Evolutionary conservation across 2,888 invertebrate genomes (phyloP), one percentile per base, ranked within the genome.

Genomic region (Agelastica alni): DNA sequence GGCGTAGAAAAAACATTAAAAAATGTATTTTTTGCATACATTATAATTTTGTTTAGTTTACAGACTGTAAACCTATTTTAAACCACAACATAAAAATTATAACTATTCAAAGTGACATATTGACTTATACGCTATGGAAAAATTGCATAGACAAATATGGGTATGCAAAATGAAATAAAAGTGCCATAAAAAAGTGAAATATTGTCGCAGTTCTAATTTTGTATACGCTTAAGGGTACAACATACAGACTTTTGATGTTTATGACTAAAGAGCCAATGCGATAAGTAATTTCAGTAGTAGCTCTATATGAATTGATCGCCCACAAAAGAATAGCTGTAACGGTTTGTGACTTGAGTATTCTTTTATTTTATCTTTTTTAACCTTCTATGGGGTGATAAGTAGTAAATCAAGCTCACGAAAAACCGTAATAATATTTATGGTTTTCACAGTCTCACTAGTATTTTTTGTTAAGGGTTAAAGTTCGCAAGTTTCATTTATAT

Each of bases 321-420:
- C 54, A 49, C 54, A 57, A 57, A 49, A 56, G 56, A 46, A 59
- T 46, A 48, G 48, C 53, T 53, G 55, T 57, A 60, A 60, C 60
- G 53, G 60, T 53, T 55, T 56, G 56, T 42, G 44, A 54, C 57
- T 57, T 57, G 30, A 41, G 41, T 53, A 37, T 45, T 53, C 47
- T 53, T 47, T 53, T 53, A 53, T 53, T 53, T 53, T 47, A 47
- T 53, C 47, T 46, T 28, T 13, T 32, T 32, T 34, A 41, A 31
- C 16, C 37, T 34, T 47, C 52, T 51, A 56, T 69, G 63, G 68
- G 68, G 70, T 65, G 66, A 64, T 62, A 67, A 65, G 65, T 63
- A 67, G 64, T 69, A 68, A 68, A 68, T 70, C 68, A 64, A 59
- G 59, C 65, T 48, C 32, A 43, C 36, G 20, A 45, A 41, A 18